Evolutionary conservation across 2,797 vertebrate species (phyloP), one percentile per base, ranked within the genome.

Genomic region (Apogon talboti): DNA sequence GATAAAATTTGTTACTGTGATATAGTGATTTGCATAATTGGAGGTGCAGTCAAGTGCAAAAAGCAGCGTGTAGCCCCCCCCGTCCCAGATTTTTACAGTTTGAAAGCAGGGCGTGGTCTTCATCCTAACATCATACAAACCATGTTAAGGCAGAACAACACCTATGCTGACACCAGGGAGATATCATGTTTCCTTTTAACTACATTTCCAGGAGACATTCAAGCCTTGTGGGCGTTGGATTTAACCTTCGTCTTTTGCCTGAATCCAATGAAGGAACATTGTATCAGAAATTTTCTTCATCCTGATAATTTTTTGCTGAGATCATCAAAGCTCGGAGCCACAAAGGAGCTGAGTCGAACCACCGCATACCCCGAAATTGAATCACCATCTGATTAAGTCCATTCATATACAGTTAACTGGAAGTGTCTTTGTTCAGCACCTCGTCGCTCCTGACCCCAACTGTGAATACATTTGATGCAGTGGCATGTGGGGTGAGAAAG

Each of bases 351-450:
- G 83, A 87, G 83, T 76, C 2, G 30, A 76, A 72, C 53, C 69
- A 68, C 70, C 6, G 35, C 87, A 79, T 79, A 43, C 67, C 75
- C 79, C 66, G 2, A 83, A 81, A 82, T 13, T 84, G 83, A 92
- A 89, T 91, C 89, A 89, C 72, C 84, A 57, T 74, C 71, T 84
- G 76, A 89, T 89, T 80, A 88, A 87, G 52, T 74, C 79, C 38
- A 68, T 80, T 91, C 76, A 78, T 54, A 62, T 73, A 77, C 78
- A 76, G 76, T 57, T 81, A 67, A 87, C 86, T 81, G 79, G 77
- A 82, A 77, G 65, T 70, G 71, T 57, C 84, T 82, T 87, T 87
- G 83, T 86, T 84, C 45, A 2, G 15, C 16, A 24, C 52, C 53
- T 50, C 55, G n/a, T 10, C 64, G 54, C 72, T 56, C 60, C 16